Evolutionary conservation across 2,113 vertebrate species (phyloP).

Genomic region (Pseudonaja textilis): DNA sequence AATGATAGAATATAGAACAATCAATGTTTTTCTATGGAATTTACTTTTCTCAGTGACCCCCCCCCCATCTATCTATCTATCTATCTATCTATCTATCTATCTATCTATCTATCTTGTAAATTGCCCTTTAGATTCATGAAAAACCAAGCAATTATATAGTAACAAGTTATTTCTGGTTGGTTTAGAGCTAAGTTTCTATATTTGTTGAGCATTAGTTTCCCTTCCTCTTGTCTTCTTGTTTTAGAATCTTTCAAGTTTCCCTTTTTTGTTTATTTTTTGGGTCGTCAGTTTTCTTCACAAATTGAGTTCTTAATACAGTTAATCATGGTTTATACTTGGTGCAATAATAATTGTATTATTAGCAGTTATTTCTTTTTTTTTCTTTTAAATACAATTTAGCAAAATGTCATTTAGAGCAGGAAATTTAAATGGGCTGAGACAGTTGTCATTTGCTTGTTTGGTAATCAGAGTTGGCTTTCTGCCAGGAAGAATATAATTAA

Average conservation of each 20-base stretch:
- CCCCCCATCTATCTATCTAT: too few species aligned
- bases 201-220: slow-evolving; percentile 21
- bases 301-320: slow-evolving; percentile 53
- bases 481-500: slow-evolving; percentile 64
- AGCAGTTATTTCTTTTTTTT: slow-evolving; percentile 51
- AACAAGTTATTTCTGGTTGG: slow-evolving; percentile 8
- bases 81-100: too few species aligned
- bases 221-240: slow-evolving; percentile 32
- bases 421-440: slow-evolving; percentile 65
- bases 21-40: neutral
- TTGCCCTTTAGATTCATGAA: neutral
- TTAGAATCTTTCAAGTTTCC: slow-evolving; percentile 51
- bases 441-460: slow-evolving; percentile 53
- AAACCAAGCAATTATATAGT: neutral
- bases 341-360: slow-evolving; percentile 36
- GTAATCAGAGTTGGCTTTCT: slow-evolving; percentile 52
- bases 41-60: neutral
- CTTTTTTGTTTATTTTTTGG: slow-evolving; percentile 53
- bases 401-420: slow-evolving; percentile 62
- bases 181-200: slow-evolving; percentile 51
- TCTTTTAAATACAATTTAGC: slow-evolving; percentile 59
- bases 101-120: neutral
- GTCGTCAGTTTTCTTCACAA: slow-evolving; percentile 55
- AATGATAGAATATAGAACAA: neutral
- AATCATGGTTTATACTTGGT: slow-evolving; percentile 51